These are phyloP conservation scores for Odontomachus brunneus DNA, from an alignment of 1,140 invertebrate genomes.

Conservation along the genomic window DNA sequence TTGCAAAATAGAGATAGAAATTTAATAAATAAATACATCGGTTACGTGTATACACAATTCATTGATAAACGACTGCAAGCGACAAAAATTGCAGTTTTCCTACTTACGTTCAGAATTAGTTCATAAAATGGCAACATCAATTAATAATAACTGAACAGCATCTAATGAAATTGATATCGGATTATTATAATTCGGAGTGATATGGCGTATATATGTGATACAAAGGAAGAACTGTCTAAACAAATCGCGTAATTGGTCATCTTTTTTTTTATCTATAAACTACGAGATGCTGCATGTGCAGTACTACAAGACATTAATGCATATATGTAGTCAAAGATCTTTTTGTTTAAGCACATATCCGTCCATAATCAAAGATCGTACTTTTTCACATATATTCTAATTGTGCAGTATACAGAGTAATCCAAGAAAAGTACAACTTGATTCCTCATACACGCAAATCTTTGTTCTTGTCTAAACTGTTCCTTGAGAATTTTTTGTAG, in stretches of 20 bases:
- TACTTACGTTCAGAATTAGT: conserved; percentile 64
- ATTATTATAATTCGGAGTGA: conserved; percentile 58
- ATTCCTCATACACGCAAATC: not conserved
- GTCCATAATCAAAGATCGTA: conserved; percentile 60
- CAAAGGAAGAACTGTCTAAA: conserved; percentile 65
- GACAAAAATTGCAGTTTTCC: conserved; percentile 54
- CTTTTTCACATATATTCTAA: conserved; percentile 36
- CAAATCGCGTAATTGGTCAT: conserved; percentile 63
- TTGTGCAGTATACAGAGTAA: conserved; percentile 45
- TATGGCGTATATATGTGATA: conserved; percentile 65
- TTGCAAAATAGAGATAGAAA: conserved; percentile 84
- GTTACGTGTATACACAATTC: conserved; percentile 66
- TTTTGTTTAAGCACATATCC: conserved; percentile 60
- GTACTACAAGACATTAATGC: conserved; percentile 69
- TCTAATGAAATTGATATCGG: conserved; percentile 48
- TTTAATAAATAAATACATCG: conserved; percentile 84
- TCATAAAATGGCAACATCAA: conserved; percentile 70
- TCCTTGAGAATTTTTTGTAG: not conserved
- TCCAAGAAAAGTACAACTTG: conserved; percentile 10
- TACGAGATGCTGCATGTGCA: conserved; percentile 52
- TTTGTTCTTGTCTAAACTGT: conserved; percentile 2
- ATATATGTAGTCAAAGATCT: conserved; percentile 65
- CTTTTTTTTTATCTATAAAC: conserved; percentile 64
- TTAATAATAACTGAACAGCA: conserved; percentile 60
- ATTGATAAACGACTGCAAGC: conserved; percentile 60